Percentiles rank a stretch among this genome's conserved stretches.
These are phyloP conservation scores for Ephestia elutella DNA, from an alignment of 1,140 invertebrate genomes.

Conservation along the genomic window DNA sequence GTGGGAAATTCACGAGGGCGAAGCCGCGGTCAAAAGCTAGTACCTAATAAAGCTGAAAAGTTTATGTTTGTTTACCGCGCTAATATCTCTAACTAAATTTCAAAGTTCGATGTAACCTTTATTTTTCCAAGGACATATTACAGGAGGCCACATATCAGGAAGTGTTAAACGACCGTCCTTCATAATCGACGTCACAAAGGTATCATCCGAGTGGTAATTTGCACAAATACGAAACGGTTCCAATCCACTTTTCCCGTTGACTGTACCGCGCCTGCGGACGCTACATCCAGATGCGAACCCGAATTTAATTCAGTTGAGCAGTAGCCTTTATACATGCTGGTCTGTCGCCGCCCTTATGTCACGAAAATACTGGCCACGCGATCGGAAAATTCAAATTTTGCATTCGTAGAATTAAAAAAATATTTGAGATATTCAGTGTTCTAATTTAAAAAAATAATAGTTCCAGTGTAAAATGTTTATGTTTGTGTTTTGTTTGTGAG, in stretches of 20 bases:
- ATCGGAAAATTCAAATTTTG: slow-evolving; percentile 9
- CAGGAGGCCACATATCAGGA: background rate
- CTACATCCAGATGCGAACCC: slow-evolving; percentile 5
- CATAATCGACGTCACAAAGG: background rate
- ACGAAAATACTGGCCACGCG: slow-evolving; percentile 1
- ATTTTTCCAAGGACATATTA: background rate
- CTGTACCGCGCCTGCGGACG: slow-evolving; percentile 13
- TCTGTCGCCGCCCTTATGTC: slow-evolving; percentile 12
- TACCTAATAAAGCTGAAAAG: no score
- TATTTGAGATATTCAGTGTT: slow-evolving; percentile 6
- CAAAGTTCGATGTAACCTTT: background rate
- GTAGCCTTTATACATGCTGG: slow-evolving; percentile 1
- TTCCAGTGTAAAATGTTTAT: slow-evolving; percentile 6
- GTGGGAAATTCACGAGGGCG: no score
- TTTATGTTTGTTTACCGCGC: no score
- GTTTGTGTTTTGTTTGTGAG: slow-evolving; percentile 6
- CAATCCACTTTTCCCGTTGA: background rate
- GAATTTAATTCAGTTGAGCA: slow-evolving; percentile 10
- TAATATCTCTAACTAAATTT: no score
- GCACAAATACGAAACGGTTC: background rate
- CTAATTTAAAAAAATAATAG: background rate
- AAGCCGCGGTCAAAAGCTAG: no score
- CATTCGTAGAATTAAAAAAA: background rate
- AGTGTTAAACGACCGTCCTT: background rate
- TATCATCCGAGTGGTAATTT: background rate